These are phyloP conservation scores for Dinoponera quadriceps DNA, from an alignment of 1,140 invertebrate species.

Conservation along the genomic window DNA sequence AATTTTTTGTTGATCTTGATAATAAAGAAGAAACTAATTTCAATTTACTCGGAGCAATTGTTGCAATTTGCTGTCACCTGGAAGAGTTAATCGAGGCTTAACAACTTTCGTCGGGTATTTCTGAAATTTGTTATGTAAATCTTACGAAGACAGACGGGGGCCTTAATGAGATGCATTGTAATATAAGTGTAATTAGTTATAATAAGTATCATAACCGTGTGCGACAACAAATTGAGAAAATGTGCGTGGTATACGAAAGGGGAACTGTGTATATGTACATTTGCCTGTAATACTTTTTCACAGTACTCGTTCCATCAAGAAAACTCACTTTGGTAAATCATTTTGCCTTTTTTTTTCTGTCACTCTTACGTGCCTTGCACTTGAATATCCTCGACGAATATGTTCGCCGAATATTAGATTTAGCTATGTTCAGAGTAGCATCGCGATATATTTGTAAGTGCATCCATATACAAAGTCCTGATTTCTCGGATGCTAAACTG, in stretches of 20 bases:
- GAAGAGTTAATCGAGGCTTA: background rate
- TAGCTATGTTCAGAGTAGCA: background rate
- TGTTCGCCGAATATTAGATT: too few relatives aligned
- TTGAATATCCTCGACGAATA: background rate
- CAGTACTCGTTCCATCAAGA: conserved; percentile 66
- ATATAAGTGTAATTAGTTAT: conserved; percentile 39
- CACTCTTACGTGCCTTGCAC: background rate
- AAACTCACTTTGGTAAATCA: conserved; percentile 5
- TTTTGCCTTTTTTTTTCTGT: too few relatives aligned
- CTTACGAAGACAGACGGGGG: conserved; percentile 12
- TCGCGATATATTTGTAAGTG: too few relatives aligned
- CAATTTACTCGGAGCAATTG: background rate
- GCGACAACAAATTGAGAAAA: conserved; percentile 43
- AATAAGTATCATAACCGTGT: conserved; percentile 35
- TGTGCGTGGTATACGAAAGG: conserved; percentile 44
- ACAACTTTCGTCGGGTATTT: background rate
- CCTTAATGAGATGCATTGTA: conserved; percentile 27
- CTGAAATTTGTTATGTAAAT: conserved; percentile 1
- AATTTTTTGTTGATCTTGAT: background rate
- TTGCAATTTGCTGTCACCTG: background rate
- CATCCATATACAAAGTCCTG: too few relatives aligned
- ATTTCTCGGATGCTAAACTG: too few relatives aligned
- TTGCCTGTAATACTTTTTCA: conserved; percentile 81
- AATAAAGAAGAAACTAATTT: background rate
- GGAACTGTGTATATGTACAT: conserved; percentile 34